Evolutionary conservation across 2,888 invertebrate species (phyloP).

Genomic region (Scaptomyza flava): DNA sequence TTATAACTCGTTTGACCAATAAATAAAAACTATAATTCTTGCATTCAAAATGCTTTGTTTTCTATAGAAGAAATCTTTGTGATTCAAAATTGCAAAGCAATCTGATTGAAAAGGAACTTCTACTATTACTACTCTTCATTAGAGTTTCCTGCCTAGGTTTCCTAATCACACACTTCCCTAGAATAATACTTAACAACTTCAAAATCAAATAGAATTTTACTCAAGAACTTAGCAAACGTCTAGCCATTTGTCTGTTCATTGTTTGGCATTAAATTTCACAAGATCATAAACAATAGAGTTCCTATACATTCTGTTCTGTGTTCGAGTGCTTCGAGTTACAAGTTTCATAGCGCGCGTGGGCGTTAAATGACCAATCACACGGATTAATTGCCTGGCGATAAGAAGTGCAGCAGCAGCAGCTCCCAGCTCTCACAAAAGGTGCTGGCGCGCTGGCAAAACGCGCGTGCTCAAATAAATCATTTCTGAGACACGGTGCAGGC

Average conservation of each 20-base stretch:
- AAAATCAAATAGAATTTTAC: too few species aligned
- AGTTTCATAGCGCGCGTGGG: conserved; percentile 51
- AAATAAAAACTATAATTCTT: background rate
- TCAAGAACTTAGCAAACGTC: background rate
- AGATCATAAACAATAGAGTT: background rate
- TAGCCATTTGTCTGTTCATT: conserved; percentile 1
- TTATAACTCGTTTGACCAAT: background rate
- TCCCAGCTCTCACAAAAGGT: conserved; percentile 18
- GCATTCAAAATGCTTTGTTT: too few species aligned
- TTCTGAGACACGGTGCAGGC: conserved; percentile 60
- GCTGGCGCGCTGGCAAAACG: conserved; percentile 54
- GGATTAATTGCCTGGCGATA: conserved; percentile 71
- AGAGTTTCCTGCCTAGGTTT: too few species aligned
- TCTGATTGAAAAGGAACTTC: too few species aligned
- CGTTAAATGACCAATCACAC: conserved; percentile 71
- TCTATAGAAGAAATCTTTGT: too few species aligned
- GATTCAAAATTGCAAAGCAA: too few species aligned
- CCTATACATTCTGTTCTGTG: conserved; percentile 4
- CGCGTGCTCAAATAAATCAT: conserved; percentile 84
- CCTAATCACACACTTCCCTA: too few species aligned
- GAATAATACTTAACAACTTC: too few species aligned
- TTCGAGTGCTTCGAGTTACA: background rate
- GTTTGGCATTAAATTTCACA: background rate
- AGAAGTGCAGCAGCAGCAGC: conserved; percentile 46
- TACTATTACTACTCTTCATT: too few species aligned